Evolutionary conservation across 2,113 vertebrate species (phyloP).

Genomic region (Conger conger): DNA sequence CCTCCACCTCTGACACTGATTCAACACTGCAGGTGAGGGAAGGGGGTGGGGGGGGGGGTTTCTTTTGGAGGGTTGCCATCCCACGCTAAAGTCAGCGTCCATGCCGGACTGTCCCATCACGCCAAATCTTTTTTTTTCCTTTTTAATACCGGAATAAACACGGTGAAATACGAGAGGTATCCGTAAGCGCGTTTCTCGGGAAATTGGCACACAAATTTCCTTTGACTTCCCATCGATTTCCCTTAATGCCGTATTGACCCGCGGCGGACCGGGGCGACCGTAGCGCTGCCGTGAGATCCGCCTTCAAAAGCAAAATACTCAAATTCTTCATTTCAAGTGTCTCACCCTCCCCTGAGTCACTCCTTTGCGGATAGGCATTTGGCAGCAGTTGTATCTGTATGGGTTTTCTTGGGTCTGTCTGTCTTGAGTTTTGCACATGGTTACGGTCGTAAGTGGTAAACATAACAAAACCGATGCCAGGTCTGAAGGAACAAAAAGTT

Average conservation of each 20-base stretch:
- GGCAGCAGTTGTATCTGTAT: no score
- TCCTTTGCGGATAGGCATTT: no score
- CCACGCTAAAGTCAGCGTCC: neutral
- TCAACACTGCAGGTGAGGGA: no score
- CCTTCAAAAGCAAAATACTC: no score
- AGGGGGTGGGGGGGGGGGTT: neutral
- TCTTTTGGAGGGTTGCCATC: neutral
- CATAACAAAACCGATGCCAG: no score
- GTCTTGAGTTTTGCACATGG: no score
- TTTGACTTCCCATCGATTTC: conserved; percentile 5
- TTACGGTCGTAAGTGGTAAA: no score
- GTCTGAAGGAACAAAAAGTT: no score
- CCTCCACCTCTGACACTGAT: no score
- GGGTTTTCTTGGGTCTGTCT: no score
- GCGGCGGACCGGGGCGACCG: neutral
- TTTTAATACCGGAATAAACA: neutral
- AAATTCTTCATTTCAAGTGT: neutral
- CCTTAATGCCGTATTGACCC: neutral
- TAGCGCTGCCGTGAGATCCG: neutral
- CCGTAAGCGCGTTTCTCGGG: neutral
- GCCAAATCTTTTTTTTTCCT: neutral
- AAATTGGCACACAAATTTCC: neutral
- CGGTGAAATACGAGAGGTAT: neutral
- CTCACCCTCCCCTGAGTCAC: neutral
- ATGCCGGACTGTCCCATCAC: neutral